Conservation (phyloP, 2,797 vertebrate genomes). For the Acrossocheilus wenchowensis region DNA sequence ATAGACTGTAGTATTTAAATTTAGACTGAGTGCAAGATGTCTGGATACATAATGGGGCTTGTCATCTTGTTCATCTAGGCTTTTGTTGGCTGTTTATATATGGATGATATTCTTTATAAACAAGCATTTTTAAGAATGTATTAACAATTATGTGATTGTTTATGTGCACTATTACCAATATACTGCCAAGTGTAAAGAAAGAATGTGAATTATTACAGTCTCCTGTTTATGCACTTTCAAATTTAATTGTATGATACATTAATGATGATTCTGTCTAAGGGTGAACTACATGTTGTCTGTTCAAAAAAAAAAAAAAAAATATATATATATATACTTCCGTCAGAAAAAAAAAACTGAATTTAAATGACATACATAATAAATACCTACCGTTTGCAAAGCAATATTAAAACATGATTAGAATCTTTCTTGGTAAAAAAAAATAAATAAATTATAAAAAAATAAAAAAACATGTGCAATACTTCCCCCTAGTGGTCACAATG, state of each 20-base stretch:
- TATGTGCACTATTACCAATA: background rate
- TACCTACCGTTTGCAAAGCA: background rate
- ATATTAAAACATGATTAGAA: background rate
- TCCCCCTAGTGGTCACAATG: conserved; percentile 45
- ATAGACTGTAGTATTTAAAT: conserved; percentile 63
- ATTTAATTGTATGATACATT: conserved; percentile 71
- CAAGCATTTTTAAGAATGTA: background rate
- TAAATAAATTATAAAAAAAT: too few species aligned
- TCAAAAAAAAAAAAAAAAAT: background rate
- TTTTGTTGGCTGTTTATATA: background rate
- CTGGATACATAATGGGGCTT: conserved; percentile 76
- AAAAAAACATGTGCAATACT: conserved; percentile 17
- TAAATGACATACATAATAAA: background rate
- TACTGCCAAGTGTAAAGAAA: background rate
- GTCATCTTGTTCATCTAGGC: conserved; percentile 30
- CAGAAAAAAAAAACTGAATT: background rate
- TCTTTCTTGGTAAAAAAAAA: background rate
- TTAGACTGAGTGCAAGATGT: conserved; percentile 76
- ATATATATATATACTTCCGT: background rate
- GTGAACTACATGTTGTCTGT: background rate
- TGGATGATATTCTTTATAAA: background rate
- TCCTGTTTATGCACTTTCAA: conserved; percentile 48
- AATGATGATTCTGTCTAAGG: conserved; percentile 47
- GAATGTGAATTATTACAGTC: background rate
- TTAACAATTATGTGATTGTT: background rate